Evolutionary conservation across 1,140 invertebrate species (phyloP).

Genomic region (Philopotamus ludificatus): DNA sequence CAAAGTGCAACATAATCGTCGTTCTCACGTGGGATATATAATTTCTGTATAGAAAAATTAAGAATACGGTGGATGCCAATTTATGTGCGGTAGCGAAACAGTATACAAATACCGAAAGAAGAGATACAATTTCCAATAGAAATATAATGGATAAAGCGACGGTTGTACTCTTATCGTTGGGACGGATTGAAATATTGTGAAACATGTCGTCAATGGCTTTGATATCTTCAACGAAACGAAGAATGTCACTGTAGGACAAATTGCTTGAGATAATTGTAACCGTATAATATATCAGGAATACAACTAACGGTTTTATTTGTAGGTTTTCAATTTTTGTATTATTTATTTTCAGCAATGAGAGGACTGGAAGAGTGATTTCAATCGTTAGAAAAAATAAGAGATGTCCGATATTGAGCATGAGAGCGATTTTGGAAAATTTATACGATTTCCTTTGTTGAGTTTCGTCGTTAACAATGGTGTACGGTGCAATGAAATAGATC

Average conservation of each 20-base stretch:
- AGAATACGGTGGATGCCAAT: not conserved
- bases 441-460: not conserved
- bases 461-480: not conserved
- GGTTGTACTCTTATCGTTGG: not conserved
- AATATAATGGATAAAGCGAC: not conserved
- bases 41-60: slow-evolving; percentile 7
- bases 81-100: not conserved
- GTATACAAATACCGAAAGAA: not conserved
- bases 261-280: not conserved
- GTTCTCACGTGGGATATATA: slow-evolving; percentile 2
- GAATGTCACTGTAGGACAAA: not conserved
- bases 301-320: not conserved
- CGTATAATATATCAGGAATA: not conserved
- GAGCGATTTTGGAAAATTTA: slow-evolving; percentile 4
- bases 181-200: not conserved
- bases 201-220: slow-evolving; percentile 14
- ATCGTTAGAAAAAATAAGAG: not conserved
- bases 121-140: not conserved
- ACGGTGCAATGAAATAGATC: slow-evolving; percentile 17
- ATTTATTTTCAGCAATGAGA: not conserved
- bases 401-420: not conserved
- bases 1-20: slow-evolving; percentile 11
- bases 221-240: slow-evolving; percentile 5
- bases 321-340: not conserved
- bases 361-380: not conserved